Percentiles rank a stretch among this genome's conserved stretches.
phyloP scores from a whole-genome alignment of 2,113 vertebrate genomes.

The Crocuta crocuta region DNA sequence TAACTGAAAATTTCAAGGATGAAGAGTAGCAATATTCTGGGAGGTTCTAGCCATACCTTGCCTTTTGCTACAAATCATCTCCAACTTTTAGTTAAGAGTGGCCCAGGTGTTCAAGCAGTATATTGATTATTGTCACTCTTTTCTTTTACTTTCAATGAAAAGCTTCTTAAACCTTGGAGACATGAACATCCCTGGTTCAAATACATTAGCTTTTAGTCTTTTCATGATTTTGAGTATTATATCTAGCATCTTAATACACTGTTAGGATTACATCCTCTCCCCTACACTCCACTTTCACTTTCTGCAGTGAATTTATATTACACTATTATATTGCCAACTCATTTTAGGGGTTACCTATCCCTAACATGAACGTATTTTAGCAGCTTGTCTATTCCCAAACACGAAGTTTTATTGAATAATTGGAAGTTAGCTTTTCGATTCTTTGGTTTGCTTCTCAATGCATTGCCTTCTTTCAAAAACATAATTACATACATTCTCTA shows the following conservation, averaged over 20 bases:
- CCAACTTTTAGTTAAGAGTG: not conserved
- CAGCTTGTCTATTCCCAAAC: not conserved
- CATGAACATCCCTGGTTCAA: not conserved
- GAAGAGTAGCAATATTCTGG: not conserved
- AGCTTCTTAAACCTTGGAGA: not conserved
- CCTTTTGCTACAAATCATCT: not conserved
- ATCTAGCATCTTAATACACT: conserved; percentile 1
- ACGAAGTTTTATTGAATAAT: not conserved
- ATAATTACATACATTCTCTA: conserved; percentile 20
- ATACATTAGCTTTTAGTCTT: not conserved
- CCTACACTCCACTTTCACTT: not conserved
- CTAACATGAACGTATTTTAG: not conserved
- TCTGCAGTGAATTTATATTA: not conserved
- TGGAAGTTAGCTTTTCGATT: conserved; percentile 59
- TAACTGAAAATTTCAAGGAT: not conserved
- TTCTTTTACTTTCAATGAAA: not conserved
- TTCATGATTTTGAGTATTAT: not conserved
- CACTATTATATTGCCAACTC: not conserved
- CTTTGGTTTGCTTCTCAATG: conserved; percentile 31
- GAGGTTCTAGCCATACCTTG: not conserved
- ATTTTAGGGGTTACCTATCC: not conserved
- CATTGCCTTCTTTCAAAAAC: not conserved
- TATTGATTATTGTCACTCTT: not conserved
- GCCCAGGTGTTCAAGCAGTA: not conserved
- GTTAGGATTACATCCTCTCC: not conserved